Base-by-base conservation (phyloP, 2,113 vertebrate genomes). In the Notarius quadriscutis region DNA sequence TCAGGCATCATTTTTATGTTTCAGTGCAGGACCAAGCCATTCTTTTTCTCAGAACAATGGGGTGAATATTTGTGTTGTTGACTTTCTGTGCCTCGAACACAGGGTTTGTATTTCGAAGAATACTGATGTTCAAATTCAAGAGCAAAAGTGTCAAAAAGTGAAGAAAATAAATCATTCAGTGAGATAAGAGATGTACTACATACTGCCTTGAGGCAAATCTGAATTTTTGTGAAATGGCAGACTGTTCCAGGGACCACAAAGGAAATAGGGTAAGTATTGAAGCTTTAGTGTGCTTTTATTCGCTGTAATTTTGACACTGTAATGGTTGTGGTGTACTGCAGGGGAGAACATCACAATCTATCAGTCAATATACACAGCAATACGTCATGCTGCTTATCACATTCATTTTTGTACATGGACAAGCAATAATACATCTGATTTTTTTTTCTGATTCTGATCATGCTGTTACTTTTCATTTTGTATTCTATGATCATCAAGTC, bases 1-100 rank as follows among this genome's bases (percentile, higher is more conserved):
- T 84, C 48, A 77, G 81, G 81, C 71, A 78, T 77, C 18, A 77
- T 77, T 77, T 87, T 55, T 65, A 87, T 83, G 80, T 50, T 77
- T 83, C 58, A 22, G 48, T 78, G 48, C 75, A 86, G 58, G 84
- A 75, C 86, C 65, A 77, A 77, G 41, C 34, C 79, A 7, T 57
- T 75, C 25, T 34, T 65, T 60, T 77, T 77, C 71, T 74, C 81
- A 60, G 53, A 83, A 71, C 41, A n/a, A 67, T 27, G 18, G 7
- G 25, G 58, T 34, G n/a, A 87, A 77, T 34, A 60, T 80, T 58
- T 87, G 25, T 67, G 60, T 51, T 30, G 74, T 63, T 86, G 84
- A 86, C 84, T 86, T 85, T 86, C 60, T 53, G 60, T 30, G 41
- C 58, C 41, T 20, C 41, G 51, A 51, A 85, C 84, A 63, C 30